Base-by-base conservation (phyloP, 2,797 vertebrate species). In the Furcifer pardalis region DNA sequence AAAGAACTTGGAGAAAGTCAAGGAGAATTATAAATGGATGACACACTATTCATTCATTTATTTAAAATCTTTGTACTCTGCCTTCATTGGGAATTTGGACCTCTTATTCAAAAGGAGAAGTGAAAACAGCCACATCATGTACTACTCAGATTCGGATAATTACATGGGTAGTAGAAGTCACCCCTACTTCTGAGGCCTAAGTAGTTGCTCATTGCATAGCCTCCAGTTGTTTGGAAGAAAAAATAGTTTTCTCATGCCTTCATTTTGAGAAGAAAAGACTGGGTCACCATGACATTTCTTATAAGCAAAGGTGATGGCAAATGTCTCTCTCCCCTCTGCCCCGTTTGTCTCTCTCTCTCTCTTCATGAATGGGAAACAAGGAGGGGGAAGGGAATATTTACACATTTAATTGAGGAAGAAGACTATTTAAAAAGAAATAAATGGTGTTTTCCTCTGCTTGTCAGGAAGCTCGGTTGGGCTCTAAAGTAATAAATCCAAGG, bases 401-500 rank as follows among this genome's bases (percentile, higher is more conserved):
- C 89, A 72, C 86, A n/a, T 91, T 92, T 86, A 90, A 86, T 6
- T 84, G 86, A 91, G 81, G 83, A 91, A 89, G 83, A 89, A 77
- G 77, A 87, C 21, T 79, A 86, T 81, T 87, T 89, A 80, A 79
- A 71, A 93, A 91, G 92, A 93, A 92, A 93, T 89, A 91, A 94
- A 85, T 83, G 1, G 86, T 79, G 6, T 84, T 91, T 92, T 84
- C 59, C 73, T 89, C 84, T 88, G 69, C 76, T 30, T 65, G 81
- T 77, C 83, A 88, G 88, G 80, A 92, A 91, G 65, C 91, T 84
- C 27, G 23, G 40, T 0, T 25, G 88, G 80, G 84, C 62, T 90
- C 92, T 90, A 5, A 87, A 88, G 87, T 88, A 90, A 91, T 92
- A 94, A 95, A 91, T 92, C 75, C 80, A 90, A 88, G 62, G 79